Base-by-base conservation (phyloP, 2,888 invertebrate species). In the Cataglyphis cursor region DNA sequence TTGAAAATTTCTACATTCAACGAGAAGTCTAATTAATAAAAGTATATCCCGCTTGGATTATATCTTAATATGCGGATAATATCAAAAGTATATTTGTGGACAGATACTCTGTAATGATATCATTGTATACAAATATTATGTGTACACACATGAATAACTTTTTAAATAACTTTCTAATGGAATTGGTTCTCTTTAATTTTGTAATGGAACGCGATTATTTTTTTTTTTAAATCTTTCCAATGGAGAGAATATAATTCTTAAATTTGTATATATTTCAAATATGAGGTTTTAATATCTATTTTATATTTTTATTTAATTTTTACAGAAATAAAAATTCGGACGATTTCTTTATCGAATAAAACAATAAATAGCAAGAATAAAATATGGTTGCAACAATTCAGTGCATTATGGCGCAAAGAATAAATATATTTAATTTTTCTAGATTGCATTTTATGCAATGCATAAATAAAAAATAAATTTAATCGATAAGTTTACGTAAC, bases 1-100 rank as follows among this genome's bases (percentile, higher is more conserved):
- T 35, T 68, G 41, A 41, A 57, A 18, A 21, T 57, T 21, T 31
- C 12, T 24, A 18, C 31, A 15, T 64, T 10, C 10, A 12, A 57
- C 12, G 24, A 44, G 38, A 41, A 54, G n/a, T 66, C 1, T 15
- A 76, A 76, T 41, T 28, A 57, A 73, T 41, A 24, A 41, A 38
- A 38, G n/a, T 38, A 76, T 57, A 24, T 2, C 24, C n/a, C n/a
- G 8, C 35, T 62, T n/a, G 21, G 2, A 35, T 65, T 44, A 21
- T 61, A 61, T 31, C 5, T 18, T 57, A 61, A 61, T 61, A 15
- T 28, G 15, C 15, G 3, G 28, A 15, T 28, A 61, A 28, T 31
- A 61, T 51, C 8, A n/a, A 51, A 51, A n/a, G 8, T 24, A 57
- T 70, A 70, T 54, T 51, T 68, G 3, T 54, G 5, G 35, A 35